Percentiles rank a stretch among this genome's conserved stretches.
Conservation (phyloP, 92 coral and sea anemone species). For the Micromussa lordhowensis region DNA sequence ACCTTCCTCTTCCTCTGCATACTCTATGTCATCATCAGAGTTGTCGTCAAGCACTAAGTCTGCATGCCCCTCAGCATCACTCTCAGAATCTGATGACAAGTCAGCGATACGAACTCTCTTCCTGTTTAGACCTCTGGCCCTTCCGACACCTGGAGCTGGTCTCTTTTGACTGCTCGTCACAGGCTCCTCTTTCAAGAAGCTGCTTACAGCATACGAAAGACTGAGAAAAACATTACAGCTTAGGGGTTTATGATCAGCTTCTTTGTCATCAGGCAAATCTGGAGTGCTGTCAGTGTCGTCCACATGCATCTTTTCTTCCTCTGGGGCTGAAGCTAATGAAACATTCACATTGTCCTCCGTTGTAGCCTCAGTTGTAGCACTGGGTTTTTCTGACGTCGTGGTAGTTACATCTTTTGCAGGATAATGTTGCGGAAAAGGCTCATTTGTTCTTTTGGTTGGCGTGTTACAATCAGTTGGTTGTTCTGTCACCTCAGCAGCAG, state of each 20-base stretch:
- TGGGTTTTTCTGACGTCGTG: not conserved
- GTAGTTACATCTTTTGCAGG: not conserved
- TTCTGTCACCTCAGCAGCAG: not conserved
- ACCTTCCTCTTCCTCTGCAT: constrained; percentile 29
- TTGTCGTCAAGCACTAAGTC: constrained; percentile 38
- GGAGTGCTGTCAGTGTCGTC: not conserved
- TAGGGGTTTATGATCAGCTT: not conserved
- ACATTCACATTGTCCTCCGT: not conserved
- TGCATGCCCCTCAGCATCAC: constrained; percentile 21
- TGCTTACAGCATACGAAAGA: not conserved
- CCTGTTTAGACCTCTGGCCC: constrained; percentile 7
- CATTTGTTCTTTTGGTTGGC: constrained; percentile 8
- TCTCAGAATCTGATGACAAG: constrained; percentile 28
- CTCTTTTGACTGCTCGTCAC: constrained; percentile 10
- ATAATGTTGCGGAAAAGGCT: constrained; percentile 8
- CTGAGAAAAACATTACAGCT: constrained; percentile 6
- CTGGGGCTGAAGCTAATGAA: not conserved
- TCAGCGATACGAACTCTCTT: constrained; percentile 26
- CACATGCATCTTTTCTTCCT: not conserved
- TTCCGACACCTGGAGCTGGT: constrained; percentile 12
- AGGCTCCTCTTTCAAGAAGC: not conserved
- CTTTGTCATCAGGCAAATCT: not conserved
- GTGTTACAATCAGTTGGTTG: not conserved
- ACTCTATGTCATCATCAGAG: constrained; percentile 41
- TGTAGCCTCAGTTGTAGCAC: not conserved